These are phyloP conservation scores for Lepas anatifera DNA, from an alignment of 2,888 invertebrate species.

Conservation along the genomic window DNA sequence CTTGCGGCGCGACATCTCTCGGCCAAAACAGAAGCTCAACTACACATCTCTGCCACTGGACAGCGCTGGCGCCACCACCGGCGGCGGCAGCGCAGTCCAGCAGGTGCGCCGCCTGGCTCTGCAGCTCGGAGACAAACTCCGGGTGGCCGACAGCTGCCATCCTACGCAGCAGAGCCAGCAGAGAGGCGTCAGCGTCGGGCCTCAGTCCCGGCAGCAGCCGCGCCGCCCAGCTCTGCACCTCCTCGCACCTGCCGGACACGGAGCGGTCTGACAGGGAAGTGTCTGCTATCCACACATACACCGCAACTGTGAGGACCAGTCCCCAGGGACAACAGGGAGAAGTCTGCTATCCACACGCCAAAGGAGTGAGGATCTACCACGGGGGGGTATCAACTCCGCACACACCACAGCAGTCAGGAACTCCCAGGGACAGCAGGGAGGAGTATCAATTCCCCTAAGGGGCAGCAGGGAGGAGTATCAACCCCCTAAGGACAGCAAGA, in stretches of 20 bases:
- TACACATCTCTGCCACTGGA: neutral
- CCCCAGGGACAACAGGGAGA: too few relatives aligned
- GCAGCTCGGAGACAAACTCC: slow-evolving; percentile 2
- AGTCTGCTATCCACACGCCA: too few relatives aligned
- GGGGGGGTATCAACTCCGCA: too few relatives aligned
- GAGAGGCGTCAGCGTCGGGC: neutral
- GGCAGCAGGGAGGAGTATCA: too few relatives aligned
- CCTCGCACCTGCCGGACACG: slow-evolving; percentile 28
- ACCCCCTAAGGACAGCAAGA: too few relatives aligned
- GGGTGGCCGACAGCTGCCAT: slow-evolving; percentile 25
- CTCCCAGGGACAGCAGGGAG: too few relatives aligned
- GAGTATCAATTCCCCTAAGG: too few relatives aligned
- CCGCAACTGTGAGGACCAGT: too few relatives aligned
- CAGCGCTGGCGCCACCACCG: neutral
- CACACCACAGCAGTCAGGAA: too few relatives aligned
- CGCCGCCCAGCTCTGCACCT: slow-evolving; percentile 27
- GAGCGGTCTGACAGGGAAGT: too few relatives aligned
- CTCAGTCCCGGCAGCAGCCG: neutral
- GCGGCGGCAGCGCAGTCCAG: neutral
- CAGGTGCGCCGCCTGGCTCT: neutral
- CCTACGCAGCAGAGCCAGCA: slow-evolving; percentile 29
- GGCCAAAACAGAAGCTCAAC: slow-evolving; percentile 5
- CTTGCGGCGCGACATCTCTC: neutral
- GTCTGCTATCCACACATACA: too few relatives aligned
- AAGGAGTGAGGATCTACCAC: too few relatives aligned